Evolutionary conservation across 2,797 vertebrate species (phyloP), one percentile per base, ranked within the genome.

Genomic region (Spea hammondii): DNA sequence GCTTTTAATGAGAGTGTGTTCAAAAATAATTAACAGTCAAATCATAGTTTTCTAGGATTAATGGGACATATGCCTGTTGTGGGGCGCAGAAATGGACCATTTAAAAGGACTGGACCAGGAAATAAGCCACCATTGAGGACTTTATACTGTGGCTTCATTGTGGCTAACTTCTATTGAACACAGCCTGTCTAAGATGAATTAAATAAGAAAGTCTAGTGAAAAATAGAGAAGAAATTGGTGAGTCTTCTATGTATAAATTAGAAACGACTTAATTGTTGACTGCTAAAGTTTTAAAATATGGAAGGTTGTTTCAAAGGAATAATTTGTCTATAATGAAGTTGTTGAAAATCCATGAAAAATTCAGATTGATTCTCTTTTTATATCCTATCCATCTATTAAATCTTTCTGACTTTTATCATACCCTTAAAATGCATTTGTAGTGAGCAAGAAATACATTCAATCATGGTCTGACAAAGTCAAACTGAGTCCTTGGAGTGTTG

Each of bases 371-470:
- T 69, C 49, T 68, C 32, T 72, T 74, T 78, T 73, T 77, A 82
- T 82, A 74, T 48, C 65, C 65, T 77, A 14, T 82, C 7, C 57
- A 74, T 64, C 60, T 65, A 82, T 77, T 81, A 82, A 82, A 82
- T 82, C 70, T 82, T 82, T 70, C 75, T 82, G 75, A 77, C 75
- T 82, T 82, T 77, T 82, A 82, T 77, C 75, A 74, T 82, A 82
- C 70, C 75, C 74, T 78, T 74, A 77, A 81, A 81, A 71, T 69
- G 66, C 69, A 66, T 76, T 59, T 45, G 47, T 68, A 12, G 6
- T 50, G 32, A 65, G 54, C 54, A 76, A 70, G 64, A 76, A 81
- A 81, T 76, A 71, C 59, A 68, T 74, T 76, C 68, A 57, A 71
- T 72, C 66, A 59, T 81, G 68, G 76, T 59, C 68, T 70, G 74